Evolutionary conservation across 2,797 vertebrate species (phyloP).

Genomic region (Nothura maculosa): DNA sequence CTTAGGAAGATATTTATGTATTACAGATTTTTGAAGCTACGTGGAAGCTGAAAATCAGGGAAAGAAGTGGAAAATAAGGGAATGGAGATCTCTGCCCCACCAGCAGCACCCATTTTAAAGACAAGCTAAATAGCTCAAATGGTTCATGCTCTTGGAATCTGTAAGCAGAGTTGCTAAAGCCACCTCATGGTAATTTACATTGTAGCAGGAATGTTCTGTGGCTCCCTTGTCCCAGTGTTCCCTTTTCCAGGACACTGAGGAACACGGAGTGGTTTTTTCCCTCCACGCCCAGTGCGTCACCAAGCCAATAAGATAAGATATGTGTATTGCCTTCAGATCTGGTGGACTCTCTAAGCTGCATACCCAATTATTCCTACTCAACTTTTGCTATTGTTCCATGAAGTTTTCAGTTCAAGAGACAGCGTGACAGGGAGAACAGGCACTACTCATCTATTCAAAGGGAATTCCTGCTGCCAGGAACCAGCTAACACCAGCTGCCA

Average conservation of each 20-base stretch:
- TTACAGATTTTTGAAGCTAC: background rate
- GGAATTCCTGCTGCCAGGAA: background rate
- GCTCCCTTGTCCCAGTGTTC: background rate
- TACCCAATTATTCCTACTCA: too few species aligned
- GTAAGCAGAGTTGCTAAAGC: background rate
- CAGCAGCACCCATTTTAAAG: background rate
- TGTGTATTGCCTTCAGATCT: background rate
- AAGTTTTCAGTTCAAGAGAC: background rate
- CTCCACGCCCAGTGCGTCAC: background rate
- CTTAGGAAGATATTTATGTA: accelerated
- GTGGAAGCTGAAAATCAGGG: background rate
- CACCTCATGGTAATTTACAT: background rate
- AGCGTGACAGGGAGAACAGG: background rate
- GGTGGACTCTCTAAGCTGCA: background rate
- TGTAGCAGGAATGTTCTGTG: background rate
- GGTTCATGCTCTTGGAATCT: background rate
- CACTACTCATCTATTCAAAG: background rate
- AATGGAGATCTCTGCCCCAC: background rate
- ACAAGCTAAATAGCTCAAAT: background rate
- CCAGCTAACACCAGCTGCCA: background rate
- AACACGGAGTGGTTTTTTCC: accelerated
- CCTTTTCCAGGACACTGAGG: background rate
- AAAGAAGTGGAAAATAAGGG: background rate
- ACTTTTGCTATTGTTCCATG: background rate
- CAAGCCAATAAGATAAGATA: background rate